Conservation (phyloP, 2,888 invertebrate genomes). For the Eristalinus aeneus region DNA sequence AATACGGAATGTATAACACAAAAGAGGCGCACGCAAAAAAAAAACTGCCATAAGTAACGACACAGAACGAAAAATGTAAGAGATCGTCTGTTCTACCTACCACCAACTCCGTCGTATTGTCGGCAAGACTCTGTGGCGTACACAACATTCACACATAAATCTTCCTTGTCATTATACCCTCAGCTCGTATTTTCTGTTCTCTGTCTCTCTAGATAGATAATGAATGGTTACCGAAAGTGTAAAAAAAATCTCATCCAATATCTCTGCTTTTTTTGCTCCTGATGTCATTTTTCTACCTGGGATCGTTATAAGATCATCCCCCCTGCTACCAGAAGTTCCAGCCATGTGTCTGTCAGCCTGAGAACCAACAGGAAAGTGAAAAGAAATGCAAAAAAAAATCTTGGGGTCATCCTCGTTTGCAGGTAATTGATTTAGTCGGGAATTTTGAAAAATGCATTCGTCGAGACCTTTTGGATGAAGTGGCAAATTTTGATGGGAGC, state of each 20-base stretch:
- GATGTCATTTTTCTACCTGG: slow-evolving; percentile 67
- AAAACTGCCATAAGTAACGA: slow-evolving; percentile 22
- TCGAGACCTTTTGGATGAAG: slow-evolving; percentile 40
- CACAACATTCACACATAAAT: slow-evolving; percentile 70
- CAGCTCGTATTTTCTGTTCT: slow-evolving; percentile 20
- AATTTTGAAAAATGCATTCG: slow-evolving; percentile 64
- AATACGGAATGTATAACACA: slow-evolving; percentile 57
- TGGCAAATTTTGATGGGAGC: slow-evolving; percentile 48
- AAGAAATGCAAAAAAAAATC: slow-evolving; percentile 64
- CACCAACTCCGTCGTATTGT: slow-evolving; percentile 53
- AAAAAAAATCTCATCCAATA: slow-evolving; percentile 52
- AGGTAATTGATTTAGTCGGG: slow-evolving; percentile 66
- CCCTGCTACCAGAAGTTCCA: slow-evolving; percentile 13
- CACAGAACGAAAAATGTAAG: slow-evolving; percentile 35
- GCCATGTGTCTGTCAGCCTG: slow-evolving; percentile 13
- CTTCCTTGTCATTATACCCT: slow-evolving; percentile 64
- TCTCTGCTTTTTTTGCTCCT: slow-evolving; percentile 54
- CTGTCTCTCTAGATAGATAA: slow-evolving; percentile 61
- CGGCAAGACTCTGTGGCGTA: slow-evolving; percentile 66
- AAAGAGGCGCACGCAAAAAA: slow-evolving; percentile 56
- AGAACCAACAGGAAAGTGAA: slow-evolving; percentile 63
- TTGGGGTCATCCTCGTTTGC: slow-evolving; percentile 66
- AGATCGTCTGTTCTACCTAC: slow-evolving; percentile 59
- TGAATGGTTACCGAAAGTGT: slow-evolving; percentile 65
- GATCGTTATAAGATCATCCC: slow-evolving; percentile 62